Base-by-base conservation (phyloP, 2,113 vertebrate species). In the Oncorhynchus nerka region DNA sequence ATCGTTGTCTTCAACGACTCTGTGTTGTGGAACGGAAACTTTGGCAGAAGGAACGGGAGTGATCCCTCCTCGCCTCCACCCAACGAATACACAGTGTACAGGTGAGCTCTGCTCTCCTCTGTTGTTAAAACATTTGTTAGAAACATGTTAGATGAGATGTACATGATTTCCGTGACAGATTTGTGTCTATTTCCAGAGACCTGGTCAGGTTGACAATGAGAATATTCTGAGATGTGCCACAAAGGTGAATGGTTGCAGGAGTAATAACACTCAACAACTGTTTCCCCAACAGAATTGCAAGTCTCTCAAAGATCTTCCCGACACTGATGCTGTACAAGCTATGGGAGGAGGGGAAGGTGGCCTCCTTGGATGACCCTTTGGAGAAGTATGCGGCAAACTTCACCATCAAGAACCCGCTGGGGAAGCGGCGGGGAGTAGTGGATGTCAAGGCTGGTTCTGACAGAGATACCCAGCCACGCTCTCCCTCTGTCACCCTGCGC, bases 21-120 rank as follows among this genome's bases (percentile, higher is more conserved):
- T 0, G 92, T 99, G 67, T 91, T 99, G 75, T 99, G 97, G 97
- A 98, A 95, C 0, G 96, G 95, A 57, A 95, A 98, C 84, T 97
- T 97, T 0, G 97, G 97, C 2, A 96, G 78, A 90, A 95, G 79
- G 83, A 99, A 98, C 2, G 81, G 76, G n/a, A 97, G 95, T 0
- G 94, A 97, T 61, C 93, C 94, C 0, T 75, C 81, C 49, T 99
- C 97, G 0, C 70, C 87, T 1, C 51, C 88, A 2, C 96, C 96
- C 49, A 94, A 95, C 0, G 95, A 98, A 28, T 95, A 96, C 73
- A 97, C 96, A 12, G 91, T 95, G 55, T 98, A 97, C 93, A 95
- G 97, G 97, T 98, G 84, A 22, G 48, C 68, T 22, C 5, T 8
- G 55, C 55, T 20, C 39, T 45, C 39, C 39, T 45, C 39, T 45